Base-by-base conservation (phyloP, 2,797 vertebrate genomes). In the Potorous gilbertii region DNA sequence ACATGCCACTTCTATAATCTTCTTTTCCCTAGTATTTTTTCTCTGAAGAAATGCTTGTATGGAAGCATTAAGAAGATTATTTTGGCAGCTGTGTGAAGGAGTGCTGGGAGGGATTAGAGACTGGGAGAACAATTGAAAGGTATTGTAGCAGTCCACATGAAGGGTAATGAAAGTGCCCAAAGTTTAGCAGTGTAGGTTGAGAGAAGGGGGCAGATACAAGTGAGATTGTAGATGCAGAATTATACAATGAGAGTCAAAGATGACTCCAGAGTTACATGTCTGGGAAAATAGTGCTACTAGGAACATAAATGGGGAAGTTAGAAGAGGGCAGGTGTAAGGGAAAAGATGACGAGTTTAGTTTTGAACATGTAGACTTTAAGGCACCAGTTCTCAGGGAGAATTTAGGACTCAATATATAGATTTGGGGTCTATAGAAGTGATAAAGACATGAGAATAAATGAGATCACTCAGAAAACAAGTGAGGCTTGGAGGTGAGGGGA, bases 1-100 rank as follows among this genome's bases (percentile, higher is more conserved):
- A 94, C 56, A 59, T 94, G 34, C 90, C 59, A 6, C n/a, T 95
- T 96, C 11, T 81, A 56, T 91, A 94, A 90, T 92, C 40, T 89
- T 34, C 74, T 46, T 56, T 94, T 95, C 95, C 89, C 92, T 93
- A 92, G 92, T 92, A 91, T 92, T 96, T 96, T 92, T 93, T 90
- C 92, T 29, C 62, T 57, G 96, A 95, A 94, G 92, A 93, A 91
- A 95, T 81, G 29, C 57, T 90, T 55, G 50, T 92, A 31, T 74
- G 56, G 90, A 4, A 46, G 31, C 31, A 66, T 66, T 66, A 66
- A 66, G 59, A 62, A 62, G 59, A 66, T 29, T 66, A n/a, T 66
- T 66, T 66, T 66, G 31, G 31, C 59, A 66, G 31, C 59, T 66
- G 5, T 34, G 13, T n/a, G 13, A 66, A 66, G 59, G 31, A 52